Percentiles rank a stretch among this genome's conserved stretches.
Evolutionary conservation across 2,113 vertebrate species (phyloP).

Genomic region (Lutjanus erythropterus): DNA sequence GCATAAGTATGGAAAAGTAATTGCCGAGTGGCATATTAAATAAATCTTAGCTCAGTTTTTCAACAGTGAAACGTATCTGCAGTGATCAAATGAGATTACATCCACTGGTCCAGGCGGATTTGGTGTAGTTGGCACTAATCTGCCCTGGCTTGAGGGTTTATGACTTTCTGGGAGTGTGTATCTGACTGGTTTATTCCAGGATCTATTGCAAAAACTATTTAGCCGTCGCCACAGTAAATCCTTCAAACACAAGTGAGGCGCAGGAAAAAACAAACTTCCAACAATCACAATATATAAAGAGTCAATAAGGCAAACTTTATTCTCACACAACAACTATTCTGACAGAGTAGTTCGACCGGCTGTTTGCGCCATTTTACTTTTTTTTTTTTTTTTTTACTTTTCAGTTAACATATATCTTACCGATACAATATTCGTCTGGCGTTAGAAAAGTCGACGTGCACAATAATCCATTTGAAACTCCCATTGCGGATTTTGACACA

Average conservation of each 20-base stretch:
- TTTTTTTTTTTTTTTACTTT: no score
- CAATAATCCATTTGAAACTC: slow-evolving; percentile 67
- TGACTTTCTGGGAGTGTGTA: slow-evolving; percentile 75
- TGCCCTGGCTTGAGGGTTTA: slow-evolving; percentile 84
- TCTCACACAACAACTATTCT: slow-evolving; percentile 5
- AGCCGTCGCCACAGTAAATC: slow-evolving; percentile 68
- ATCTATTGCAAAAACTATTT: slow-evolving; percentile 72
- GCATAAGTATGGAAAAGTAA: slow-evolving; percentile 25
- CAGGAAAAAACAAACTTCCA: slow-evolving; percentile 1
- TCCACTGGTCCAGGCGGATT: slow-evolving; percentile 85
- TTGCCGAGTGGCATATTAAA: slow-evolving; percentile 59
- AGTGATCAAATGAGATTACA: slow-evolving; percentile 89
- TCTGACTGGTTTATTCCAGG: slow-evolving; percentile 72
- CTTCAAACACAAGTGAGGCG: slow-evolving; percentile 25
- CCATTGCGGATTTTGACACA: slow-evolving; percentile 61
- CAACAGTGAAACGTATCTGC: slow-evolving; percentile 84
- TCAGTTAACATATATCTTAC: slow-evolving; percentile 51
- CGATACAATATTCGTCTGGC: slow-evolving; percentile 54
- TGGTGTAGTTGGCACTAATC: slow-evolving; percentile 88
- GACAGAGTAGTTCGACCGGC: slow-evolving; percentile 5
- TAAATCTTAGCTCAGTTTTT: slow-evolving; percentile 66
- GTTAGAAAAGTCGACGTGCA: slow-evolving; percentile 62
- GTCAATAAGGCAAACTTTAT: slow-evolving; percentile 34
- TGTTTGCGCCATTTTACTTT: slow-evolving; percentile 55
- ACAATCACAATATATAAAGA: slow-evolving; percentile 19